These are phyloP conservation scores for Tenthredo notha DNA, from an alignment of 2,888 invertebrate species.

Conservation along the genomic window DNA sequence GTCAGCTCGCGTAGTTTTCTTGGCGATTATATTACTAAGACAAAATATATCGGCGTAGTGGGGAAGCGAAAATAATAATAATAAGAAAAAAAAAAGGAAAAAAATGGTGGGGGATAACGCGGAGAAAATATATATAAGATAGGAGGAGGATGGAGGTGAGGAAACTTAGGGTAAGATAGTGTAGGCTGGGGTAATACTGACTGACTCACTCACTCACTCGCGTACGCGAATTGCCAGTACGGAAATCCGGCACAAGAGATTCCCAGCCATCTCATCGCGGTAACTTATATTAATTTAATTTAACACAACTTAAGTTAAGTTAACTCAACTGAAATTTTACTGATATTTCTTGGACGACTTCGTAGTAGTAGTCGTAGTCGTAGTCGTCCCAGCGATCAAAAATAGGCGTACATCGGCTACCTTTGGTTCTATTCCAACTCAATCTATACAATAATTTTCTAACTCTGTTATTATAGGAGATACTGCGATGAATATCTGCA, in stretches of 20 bases:
- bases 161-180: neutral
- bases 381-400: constrained; percentile 23
- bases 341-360: neutral
- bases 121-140: constrained; percentile 7
- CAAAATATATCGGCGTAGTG: neutral
- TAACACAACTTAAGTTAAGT: neutral
- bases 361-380: neutral
- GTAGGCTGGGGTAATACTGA: neutral
- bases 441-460: neutral
- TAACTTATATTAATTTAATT: neutral
- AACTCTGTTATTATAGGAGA: constrained; percentile 4
- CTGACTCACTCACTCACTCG: constrained; percentile 39
- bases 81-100: neutral
- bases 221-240: neutral
- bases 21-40: constrained; percentile 8
- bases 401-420: constrained; percentile 41
- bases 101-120: neutral
- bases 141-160: neutral
- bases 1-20: neutral
- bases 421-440: constrained; percentile 49
- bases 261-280: neutral
- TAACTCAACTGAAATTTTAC: neutral
- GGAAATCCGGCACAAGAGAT: constrained; percentile 6
- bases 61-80: too few relatives aligned
- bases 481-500: neutral